These are phyloP conservation scores for Callithrix jacchus DNA, from an alignment of 2,113 vertebrate species.

Conservation along the genomic window DNA sequence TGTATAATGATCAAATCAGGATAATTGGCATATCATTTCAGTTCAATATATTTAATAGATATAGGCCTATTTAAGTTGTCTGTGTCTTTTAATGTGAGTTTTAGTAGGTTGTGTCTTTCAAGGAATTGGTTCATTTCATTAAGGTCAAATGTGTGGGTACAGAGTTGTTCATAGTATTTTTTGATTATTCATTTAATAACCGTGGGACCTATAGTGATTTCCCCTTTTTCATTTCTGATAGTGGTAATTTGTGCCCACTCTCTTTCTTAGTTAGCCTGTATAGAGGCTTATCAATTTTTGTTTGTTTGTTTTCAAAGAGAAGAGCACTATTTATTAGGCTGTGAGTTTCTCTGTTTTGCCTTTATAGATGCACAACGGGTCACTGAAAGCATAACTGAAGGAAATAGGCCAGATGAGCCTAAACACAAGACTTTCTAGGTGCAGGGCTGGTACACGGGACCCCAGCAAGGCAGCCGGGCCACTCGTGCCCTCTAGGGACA, in stretches of 20 bases:
- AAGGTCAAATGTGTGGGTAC: not conserved
- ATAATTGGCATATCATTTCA: not conserved
- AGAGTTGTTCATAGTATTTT: not conserved
- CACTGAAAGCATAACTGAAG: slow-evolving; percentile 92
- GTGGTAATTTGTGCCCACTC: not conserved
- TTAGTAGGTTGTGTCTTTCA: not conserved
- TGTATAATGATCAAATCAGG: not conserved
- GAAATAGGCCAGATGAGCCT: slow-evolving; percentile 88
- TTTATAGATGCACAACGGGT: slow-evolving; percentile 94
- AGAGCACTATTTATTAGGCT: slow-evolving; percentile 92
- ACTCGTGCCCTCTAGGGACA: slow-evolving; percentile 79
- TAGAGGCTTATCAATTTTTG: not conserved
- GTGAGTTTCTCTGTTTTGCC: slow-evolving; percentile 92
- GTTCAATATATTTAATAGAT: not conserved
- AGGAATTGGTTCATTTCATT: not conserved
- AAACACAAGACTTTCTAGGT: slow-evolving; percentile 89
- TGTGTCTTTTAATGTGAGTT: not conserved
- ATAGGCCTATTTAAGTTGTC: not conserved
- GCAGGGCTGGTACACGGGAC: slow-evolving; percentile 83
- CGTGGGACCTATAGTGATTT: not conserved
- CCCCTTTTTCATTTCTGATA: not conserved
- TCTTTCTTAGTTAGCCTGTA: not conserved
- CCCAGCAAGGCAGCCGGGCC: slow-evolving; percentile 84
- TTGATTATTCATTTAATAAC: not conserved
- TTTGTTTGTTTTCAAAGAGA: slow-evolving; percentile 85